Evolutionary conservation across 2,888 invertebrate genomes (phyloP).

Genomic region (Alviniconcha strummeri): DNA sequence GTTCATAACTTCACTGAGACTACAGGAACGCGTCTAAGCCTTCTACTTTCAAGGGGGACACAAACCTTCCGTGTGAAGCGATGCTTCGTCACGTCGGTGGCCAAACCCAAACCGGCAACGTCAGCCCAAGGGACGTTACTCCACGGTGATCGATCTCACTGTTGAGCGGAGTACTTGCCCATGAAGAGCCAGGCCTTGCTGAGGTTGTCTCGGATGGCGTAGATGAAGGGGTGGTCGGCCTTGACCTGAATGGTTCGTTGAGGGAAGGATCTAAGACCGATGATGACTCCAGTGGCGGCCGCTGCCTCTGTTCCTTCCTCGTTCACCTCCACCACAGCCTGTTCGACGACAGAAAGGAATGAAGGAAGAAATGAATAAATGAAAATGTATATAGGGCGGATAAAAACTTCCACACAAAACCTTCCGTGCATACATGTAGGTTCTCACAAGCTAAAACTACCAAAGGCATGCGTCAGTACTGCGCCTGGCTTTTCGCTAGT

Average conservation of each 20-base stretch:
- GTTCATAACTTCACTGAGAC: too few relatives aligned
- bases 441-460: too few relatives aligned
- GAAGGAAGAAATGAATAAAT: not conserved
- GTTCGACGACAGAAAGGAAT: conserved; percentile 16
- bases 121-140: not conserved
- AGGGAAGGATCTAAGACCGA: conserved; percentile 15
- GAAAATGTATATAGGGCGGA: not conserved
- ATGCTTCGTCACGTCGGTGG: too few relatives aligned
- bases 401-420: too few relatives aligned
- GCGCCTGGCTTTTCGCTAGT: too few relatives aligned
- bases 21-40: too few relatives aligned
- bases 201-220: conserved; percentile 45
- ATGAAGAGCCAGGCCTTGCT: conserved; percentile 35
- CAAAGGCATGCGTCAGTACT: too few relatives aligned
- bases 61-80: too few relatives aligned
- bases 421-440: too few relatives aligned
- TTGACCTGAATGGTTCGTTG: conserved; percentile 40
- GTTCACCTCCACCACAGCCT: conserved; percentile 60
- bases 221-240: conserved; percentile 56
- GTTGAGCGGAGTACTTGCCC: conserved; percentile 22
- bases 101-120: too few relatives aligned
- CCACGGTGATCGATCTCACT: not conserved
- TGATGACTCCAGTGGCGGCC: conserved; percentile 45
- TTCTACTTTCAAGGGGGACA: too few relatives aligned
- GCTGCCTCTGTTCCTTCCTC: conserved; percentile 61